phyloP scores from a whole-genome alignment of 2,888 invertebrate genomes.

The Drosophila parthenogenetica region DNA sequence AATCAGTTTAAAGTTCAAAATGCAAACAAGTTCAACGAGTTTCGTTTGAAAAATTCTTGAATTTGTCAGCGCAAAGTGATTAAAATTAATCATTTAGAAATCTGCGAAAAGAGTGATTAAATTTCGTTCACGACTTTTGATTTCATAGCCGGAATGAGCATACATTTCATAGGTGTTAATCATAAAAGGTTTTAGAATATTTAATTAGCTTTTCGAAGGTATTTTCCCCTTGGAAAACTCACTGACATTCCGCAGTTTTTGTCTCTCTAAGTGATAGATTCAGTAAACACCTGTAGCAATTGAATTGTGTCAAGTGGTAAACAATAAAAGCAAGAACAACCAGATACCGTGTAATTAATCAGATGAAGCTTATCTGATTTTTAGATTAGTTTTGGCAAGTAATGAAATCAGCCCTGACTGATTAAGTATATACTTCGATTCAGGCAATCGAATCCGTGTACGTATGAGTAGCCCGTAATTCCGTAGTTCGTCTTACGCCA shows the following conservation, averaged over 20 bases:
- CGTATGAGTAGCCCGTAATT: slow-evolving; percentile 8
- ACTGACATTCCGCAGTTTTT: slow-evolving; percentile 31
- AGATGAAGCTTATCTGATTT: slow-evolving; percentile 35
- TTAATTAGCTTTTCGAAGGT: slow-evolving; percentile 2
- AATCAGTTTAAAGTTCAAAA: slow-evolving; percentile 9
- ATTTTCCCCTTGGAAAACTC: slow-evolving; percentile 12
- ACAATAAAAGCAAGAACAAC: slow-evolving; percentile 6
- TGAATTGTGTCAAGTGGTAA: slow-evolving; percentile 23
- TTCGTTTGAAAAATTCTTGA: slow-evolving; percentile 10
- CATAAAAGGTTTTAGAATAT: background rate
- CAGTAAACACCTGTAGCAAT: slow-evolving; percentile 28
- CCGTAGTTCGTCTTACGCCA: slow-evolving; percentile 17
- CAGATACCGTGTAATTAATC: slow-evolving; percentile 31
- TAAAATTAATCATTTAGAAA: slow-evolving; percentile 1
- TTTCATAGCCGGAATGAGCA: background rate
- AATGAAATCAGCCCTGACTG: slow-evolving; percentile 36
- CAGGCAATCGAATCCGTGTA: slow-evolving; percentile 7
- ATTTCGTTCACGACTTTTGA: background rate
- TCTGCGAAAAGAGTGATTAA: background rate
- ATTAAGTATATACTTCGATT: slow-evolving; percentile 15
- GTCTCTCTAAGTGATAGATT: slow-evolving; percentile 3
- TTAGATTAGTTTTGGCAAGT: slow-evolving; percentile 23
- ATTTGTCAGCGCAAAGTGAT: slow-evolving; percentile 4
- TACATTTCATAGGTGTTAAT: slow-evolving; percentile 16
- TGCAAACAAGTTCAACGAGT: slow-evolving; percentile 6